phyloP scores from a whole-genome alignment of 2,797 vertebrate genomes.

The Scolopax rusticola region DNA sequence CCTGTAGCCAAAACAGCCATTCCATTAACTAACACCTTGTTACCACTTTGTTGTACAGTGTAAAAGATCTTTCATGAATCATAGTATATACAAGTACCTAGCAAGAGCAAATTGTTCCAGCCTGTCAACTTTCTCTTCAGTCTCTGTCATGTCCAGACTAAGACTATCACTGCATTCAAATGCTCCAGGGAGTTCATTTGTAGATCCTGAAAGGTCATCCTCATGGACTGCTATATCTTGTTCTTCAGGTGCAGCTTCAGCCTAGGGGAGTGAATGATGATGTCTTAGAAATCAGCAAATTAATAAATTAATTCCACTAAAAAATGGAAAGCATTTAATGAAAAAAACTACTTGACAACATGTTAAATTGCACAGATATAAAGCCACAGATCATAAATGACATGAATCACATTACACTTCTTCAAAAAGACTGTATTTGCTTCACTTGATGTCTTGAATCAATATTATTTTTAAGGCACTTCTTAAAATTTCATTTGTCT shows the following conservation, averaged over 20 bases:
- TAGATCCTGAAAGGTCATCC: conserved; percentile 86
- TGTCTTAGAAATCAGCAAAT: conserved; percentile 36
- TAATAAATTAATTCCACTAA: neutral
- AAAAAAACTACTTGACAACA: neutral
- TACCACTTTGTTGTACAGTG: neutral
- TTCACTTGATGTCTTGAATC: neutral
- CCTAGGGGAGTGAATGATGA: conserved; percentile 72
- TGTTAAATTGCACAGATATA: neutral
- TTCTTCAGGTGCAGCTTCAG: conserved; percentile 82
- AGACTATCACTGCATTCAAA: conserved; percentile 86
- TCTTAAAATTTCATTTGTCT: neutral
- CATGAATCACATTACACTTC: neutral
- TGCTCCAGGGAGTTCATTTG: conserved; percentile 85
- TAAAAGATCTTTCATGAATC: neutral
- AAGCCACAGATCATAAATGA: neutral
- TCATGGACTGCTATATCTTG: conserved; percentile 84
- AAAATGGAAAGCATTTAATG: neutral
- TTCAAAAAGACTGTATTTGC: neutral
- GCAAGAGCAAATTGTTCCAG: conserved; percentile 84
- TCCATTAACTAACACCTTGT: neutral
- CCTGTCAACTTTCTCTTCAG: conserved; percentile 83
- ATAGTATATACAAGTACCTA: conserved; percentile 77
- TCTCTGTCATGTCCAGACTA: conserved; percentile 83
- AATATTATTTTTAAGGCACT: neutral
- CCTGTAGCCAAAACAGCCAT: neutral